Evolutionary conservation across 2,797 vertebrate genomes (phyloP), one percentile per base, ranked within the genome.

Genomic region (Kryptopterus vitreolus): DNA sequence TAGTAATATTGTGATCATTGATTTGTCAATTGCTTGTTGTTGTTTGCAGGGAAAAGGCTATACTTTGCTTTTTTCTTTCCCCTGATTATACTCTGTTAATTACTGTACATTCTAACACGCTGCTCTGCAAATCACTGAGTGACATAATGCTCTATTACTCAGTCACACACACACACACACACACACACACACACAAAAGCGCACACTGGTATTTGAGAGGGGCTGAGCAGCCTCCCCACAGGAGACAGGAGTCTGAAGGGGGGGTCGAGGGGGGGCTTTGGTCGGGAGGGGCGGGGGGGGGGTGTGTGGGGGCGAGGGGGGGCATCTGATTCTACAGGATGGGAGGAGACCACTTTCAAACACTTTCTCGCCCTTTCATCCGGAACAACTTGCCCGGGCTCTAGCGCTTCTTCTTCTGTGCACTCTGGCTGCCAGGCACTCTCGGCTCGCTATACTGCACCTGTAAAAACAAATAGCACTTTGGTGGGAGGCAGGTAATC

Each of bases 401-500:
- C 3, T 94, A 96, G 87, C 92, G 91, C 90, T 95, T 99, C 94
- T 91, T 99, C 88, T 94, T 94, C 22, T 92, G 81, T 86, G 94
- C 95, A 86, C 90, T 95, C 88, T 94, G 95, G 89, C 90, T 88
- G 90, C 92, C 91, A 90, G 91, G 89, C 87, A 90, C 94, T 91
- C 92, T 96, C 91, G 95, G 87, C 89, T 95, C 95, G 68, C 94
- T 90, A 26, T 95, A 93, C 93, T 97, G 97, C 96, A 98, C 97
- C 98, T 99, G 97, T 95, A 93, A 96, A 98, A 98, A 98, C 96
- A 98, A 94, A 95, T 89, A 97, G 93, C 87, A 92, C 87, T 94
- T 95, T 94, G 87, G 92, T 95, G 92, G 92, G 91, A 90, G 93
- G 92, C 93, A 92, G 95, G 96, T 95, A 96, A 97, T 95, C 93